Conservation (phyloP, 2,797 vertebrate species). For the Eidolon dupreanum region DNA sequence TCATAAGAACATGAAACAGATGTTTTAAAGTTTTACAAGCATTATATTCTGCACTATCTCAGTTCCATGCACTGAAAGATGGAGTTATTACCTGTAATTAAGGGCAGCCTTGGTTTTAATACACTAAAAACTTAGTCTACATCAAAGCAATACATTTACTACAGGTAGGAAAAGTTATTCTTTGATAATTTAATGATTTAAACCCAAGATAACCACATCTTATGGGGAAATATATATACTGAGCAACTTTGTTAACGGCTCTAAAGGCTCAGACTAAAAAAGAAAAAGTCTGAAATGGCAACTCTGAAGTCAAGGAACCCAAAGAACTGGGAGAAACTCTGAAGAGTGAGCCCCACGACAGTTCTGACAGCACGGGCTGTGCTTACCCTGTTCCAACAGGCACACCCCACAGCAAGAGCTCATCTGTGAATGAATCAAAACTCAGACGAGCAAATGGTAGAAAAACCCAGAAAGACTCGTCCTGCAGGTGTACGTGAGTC, state of each 20-base stretch:
- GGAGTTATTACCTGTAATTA: neutral
- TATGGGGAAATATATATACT: neutral
- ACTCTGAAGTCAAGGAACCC: conserved; percentile 11
- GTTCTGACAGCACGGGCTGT: neutral
- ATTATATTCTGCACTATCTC: neutral
- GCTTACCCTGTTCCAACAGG: neutral
- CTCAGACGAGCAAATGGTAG: neutral
- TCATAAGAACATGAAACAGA: neutral
- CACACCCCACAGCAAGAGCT: neutral
- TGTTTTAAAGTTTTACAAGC: neutral
- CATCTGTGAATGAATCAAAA: neutral
- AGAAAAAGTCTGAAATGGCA: neutral
- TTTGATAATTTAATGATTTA: neutral
- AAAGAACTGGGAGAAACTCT: neutral
- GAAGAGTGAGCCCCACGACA: neutral
- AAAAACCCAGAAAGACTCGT: neutral
- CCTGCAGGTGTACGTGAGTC: neutral
- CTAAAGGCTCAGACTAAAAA: conserved; percentile 8
- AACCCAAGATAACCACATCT: neutral
- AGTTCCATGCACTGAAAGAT: neutral
- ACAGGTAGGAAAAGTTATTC: neutral
- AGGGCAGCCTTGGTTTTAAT: neutral
- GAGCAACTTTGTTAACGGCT: neutral
- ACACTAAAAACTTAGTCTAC: conserved; percentile 3
- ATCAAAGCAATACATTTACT: conserved; percentile 12